phyloP scores from a whole-genome alignment of 2,797 vertebrate species.

The Labroides dimidiatus region DNA sequence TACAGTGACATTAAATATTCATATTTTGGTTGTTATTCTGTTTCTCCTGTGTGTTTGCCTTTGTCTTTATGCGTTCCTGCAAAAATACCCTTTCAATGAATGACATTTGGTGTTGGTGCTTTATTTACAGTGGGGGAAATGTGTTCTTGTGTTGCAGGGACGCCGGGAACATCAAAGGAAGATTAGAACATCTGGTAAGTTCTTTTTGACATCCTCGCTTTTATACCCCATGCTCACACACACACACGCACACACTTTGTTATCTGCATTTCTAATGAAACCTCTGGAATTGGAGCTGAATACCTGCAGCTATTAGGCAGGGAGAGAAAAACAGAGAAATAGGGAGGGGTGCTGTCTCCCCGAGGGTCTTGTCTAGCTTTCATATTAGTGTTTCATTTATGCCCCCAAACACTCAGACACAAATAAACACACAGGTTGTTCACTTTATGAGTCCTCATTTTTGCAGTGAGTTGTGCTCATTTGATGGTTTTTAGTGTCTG shows the following conservation, averaged over 20 bases:
- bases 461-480: slow-evolving; percentile 6
- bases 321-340: slow-evolving; percentile 37
- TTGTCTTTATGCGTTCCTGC: neutral
- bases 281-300: slow-evolving; percentile 89
- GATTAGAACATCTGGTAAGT: slow-evolving; percentile 99
- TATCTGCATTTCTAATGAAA: slow-evolving; percentile 94
- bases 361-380: slow-evolving; percentile 50
- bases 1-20: slow-evolving; percentile 5
- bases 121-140: slow-evolving; percentile 90
- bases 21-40: slow-evolving; percentile 19
- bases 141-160: slow-evolving; percentile 96
- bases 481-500: slow-evolving; percentile 16
- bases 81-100: slow-evolving; percentile 43
- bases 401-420: slow-evolving; percentile 20
- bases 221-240: slow-evolving; percentile 29
- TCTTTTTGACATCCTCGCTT: slow-evolving; percentile 82
- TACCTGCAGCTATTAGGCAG: slow-evolving; percentile 74
- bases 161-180: slow-evolving; percentile 90
- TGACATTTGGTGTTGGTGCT: slow-evolving; percentile 59
- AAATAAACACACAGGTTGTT: slow-evolving; percentile 19
- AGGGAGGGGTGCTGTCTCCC: slow-evolving; percentile 43
- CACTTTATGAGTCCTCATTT: slow-evolving; percentile 11
- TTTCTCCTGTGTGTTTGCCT: neutral
- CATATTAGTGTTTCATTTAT: slow-evolving; percentile 56
- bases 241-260: slow-evolving; percentile 82